Evolutionary conservation across 2,113 vertebrate species (phyloP), one percentile per base, ranked within the genome.

Genomic region (Nannobrachium achirus): DNA sequence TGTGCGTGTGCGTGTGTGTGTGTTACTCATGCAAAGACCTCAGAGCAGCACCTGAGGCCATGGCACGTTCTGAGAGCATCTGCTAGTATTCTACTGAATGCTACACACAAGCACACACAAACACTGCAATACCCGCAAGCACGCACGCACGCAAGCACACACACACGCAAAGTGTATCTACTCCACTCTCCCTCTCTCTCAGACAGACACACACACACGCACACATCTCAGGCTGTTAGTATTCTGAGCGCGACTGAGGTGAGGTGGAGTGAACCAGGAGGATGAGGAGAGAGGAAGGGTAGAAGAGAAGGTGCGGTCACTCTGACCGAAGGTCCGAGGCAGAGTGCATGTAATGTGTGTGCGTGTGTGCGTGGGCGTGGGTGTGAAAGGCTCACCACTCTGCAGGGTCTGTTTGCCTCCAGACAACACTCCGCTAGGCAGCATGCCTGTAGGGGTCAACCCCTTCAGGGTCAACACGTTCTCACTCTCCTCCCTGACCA

Each of bases 401-500:
- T 94, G 92, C 77, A 94, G 87, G 63, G 93, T 94, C 88, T 93
- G 92, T 63, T 93, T 93, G 63, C 93, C 93, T 63, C 93, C 93
- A 60, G 93, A 91, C 53, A 94, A 80, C 19, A 94, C 93, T 66
- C 93, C 93, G 8, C 93, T 94, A 62, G 93, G 93, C 81, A 94
- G 82, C 93, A 94, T 94, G 68, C 93, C 93, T 11, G 93, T 94
- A 0, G 93, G 93, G 39, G 93, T 94, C 80, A 94, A 75, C 7
- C 93, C 93, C 80, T 94, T 94, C 73, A 94, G 90, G 59, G 93
- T 94, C 89, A 94, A 80, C 69, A 94, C 93, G 40, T 94, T 94
- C 89, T 94, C 93, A 73, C 93, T 94, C 79, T 94, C 93, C 90
- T 94, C 93, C 82, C 93, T 94, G 83, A 57, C 55, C 75, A 7